A percentile compares a stretch with the other conserved stretches of the same genome.
phyloP scores from a whole-genome alignment of 2,888 invertebrate species.

The Pyrochroa serraticornis region DNA sequence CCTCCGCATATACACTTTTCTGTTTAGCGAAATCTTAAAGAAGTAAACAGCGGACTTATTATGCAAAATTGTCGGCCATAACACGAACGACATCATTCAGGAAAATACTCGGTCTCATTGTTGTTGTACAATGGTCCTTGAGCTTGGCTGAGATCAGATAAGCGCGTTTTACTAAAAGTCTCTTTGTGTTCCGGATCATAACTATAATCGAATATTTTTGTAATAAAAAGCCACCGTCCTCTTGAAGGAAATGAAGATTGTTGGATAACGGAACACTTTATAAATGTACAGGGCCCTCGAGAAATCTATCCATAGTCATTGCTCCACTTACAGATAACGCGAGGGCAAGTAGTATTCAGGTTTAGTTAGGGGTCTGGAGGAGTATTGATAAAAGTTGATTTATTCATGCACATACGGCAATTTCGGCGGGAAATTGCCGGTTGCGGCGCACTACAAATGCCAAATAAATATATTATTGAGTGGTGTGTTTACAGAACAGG shows the following conservation, averaged over 20 bases:
- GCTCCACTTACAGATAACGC: slow-evolving; percentile 36
- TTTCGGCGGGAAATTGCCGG: slow-evolving; percentile 25
- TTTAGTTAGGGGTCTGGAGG: not conserved
- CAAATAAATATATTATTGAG: not conserved
- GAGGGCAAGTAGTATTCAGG: no score
- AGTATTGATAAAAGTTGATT: slow-evolving; percentile 39
- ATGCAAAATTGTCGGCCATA: slow-evolving; percentile 42
- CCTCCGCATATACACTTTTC: slow-evolving; percentile 36
- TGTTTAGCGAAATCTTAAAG: slow-evolving; percentile 36
- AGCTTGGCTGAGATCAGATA: slow-evolving; percentile 28
- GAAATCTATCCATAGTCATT: slow-evolving; percentile 43
- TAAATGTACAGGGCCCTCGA: slow-evolving; percentile 41
- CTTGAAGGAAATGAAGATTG: slow-evolving; percentile 37
- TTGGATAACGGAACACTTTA: slow-evolving; percentile 38
- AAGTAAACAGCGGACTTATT: slow-evolving; percentile 38
- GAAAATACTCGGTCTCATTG: slow-evolving; percentile 34
- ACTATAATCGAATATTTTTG: slow-evolving; percentile 29
- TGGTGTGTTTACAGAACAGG: not conserved
- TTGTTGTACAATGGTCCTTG: slow-evolving; percentile 33
- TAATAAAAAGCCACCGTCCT: slow-evolving; percentile 28
- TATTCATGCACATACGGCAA: slow-evolving; percentile 33
- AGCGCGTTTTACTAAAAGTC: slow-evolving; percentile 32
- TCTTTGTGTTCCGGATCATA: slow-evolving; percentile 31
- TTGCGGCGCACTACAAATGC: slow-evolving; percentile 16
- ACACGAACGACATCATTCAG: slow-evolving; percentile 36